Base-by-base conservation (phyloP, 2,888 invertebrate species). In the Amphipyra berbera region DNA sequence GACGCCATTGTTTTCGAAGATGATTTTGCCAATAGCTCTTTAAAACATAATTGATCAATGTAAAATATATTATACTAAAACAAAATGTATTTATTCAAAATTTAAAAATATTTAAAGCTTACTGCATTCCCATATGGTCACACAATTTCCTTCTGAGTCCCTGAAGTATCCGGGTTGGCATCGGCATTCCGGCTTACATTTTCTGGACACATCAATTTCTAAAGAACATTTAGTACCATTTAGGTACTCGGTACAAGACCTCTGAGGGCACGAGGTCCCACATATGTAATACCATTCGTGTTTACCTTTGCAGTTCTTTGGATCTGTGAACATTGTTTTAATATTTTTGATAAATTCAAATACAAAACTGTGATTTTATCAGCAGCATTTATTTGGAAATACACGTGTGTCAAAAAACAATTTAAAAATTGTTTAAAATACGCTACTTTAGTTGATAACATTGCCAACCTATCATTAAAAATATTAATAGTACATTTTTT, bases 171-270 rank as follows among this genome's bases (percentile, higher is more conserved):
- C 70, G 3, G 44, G 0, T 1, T 42, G 57, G 53, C 85, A 84
- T 47, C 81, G 76, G 37, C 85, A 85, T 21, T 64, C 61, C 7
- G 72, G 63, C 10, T 62, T 52, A 42, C 82, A 85, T 30, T 12
- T 37, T 4, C 41, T 50, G 5, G 10, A 6, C n/a, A 5, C 13
- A 8, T n/a, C 10, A 1, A 6, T 41, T 9, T 14, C 3, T 13
- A 0, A 1, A 0, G 9, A 10, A 54, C 71, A 75, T 40, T 21
- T 40, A 12, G 8, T 41, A 6, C 47, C 45, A 7, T 68, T 58
- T 6, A 73, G 9, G 14, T 57, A 75, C 12, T 77, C 74, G 1
- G 2, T 10, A 42, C 77, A 75, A 7, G 57, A 44, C 33, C 6
- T 33, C 14, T 77, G 69, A n/a, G 69, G 69, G 35, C 74, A 77